Conservation (phyloP, 2,797 vertebrate genomes). For the Triplophysa bombifrons region DNA sequence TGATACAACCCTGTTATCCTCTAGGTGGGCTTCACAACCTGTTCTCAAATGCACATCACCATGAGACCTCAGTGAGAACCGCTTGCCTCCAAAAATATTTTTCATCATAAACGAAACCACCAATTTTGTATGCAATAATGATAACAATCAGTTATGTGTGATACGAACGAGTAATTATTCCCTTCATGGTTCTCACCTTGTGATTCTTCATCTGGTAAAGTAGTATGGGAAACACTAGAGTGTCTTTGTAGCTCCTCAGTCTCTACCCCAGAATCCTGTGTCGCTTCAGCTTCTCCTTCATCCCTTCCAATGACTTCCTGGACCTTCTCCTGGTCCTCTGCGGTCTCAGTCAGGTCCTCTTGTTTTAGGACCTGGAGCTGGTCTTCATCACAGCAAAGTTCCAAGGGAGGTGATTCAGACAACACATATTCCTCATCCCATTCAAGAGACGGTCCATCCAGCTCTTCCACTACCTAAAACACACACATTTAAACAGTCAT, state of each 20-base stretch:
- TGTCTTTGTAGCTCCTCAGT: slow-evolving; percentile 27
- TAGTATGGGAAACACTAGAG: background rate
- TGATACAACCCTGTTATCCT: background rate
- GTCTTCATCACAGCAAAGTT: slow-evolving; percentile 27
- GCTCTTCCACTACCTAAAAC: slow-evolving; percentile 47
- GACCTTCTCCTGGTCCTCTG: slow-evolving; percentile 28
- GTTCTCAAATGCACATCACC: background rate
- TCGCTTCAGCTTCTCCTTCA: slow-evolving; percentile 45
- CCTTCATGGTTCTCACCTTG: slow-evolving; percentile 29
- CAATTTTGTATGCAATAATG: too few species aligned
- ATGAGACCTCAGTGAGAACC: too few species aligned
- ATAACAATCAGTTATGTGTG: too few species aligned
- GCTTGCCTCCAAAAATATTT: too few species aligned
- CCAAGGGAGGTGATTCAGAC: slow-evolving; percentile 63
- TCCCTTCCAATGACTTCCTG: slow-evolving; percentile 57
- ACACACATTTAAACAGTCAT: background rate
- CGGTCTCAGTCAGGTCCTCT: background rate
- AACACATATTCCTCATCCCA: slow-evolving; percentile 76
- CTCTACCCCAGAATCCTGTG: slow-evolving; percentile 20
- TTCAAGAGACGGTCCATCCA: slow-evolving; percentile 59
- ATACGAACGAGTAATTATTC: background rate
- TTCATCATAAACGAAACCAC: too few species aligned
- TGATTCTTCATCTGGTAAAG: background rate
- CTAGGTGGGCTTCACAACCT: background rate
- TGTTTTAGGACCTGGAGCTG: slow-evolving; percentile 13